These are phyloP conservation scores for Panagrolaimus sp. DNA, from an alignment of 1,140 invertebrate genomes.

Conservation along the genomic window DNA sequence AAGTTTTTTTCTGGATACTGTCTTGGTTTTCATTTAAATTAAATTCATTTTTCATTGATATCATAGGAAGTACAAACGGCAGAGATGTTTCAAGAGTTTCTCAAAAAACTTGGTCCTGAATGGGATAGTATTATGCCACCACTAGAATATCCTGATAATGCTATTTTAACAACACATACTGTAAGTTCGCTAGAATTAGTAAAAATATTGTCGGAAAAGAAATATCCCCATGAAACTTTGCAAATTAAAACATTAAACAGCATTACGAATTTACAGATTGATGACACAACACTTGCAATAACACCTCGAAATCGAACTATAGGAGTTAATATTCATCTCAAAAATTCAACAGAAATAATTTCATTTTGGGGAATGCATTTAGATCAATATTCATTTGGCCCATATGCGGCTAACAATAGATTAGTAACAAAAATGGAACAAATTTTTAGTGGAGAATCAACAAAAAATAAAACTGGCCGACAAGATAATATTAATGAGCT, in stretches of 20 bases:
- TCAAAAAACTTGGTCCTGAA: background rate
- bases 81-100: background rate
- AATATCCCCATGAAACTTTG: too few relatives aligned
- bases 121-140: background rate
- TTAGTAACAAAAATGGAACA: conserved; percentile 32
- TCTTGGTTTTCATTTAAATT: too few relatives aligned
- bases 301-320: background rate
- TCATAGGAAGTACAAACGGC: background rate
- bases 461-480: background rate
- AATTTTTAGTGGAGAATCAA: conserved; percentile 34
- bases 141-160: background rate
- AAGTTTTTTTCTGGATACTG: too few relatives aligned
- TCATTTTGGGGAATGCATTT: conserved; percentile 41
- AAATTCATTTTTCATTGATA: background rate
- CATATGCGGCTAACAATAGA: conserved; percentile 40
- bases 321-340: background rate
- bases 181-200: background rate
- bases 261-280: background rate
- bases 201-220: too few relatives aligned
- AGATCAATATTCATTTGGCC: conserved; percentile 38
- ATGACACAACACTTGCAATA: background rate
- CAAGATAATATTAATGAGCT: background rate
- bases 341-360: background rate
- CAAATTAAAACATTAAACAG: background rate
- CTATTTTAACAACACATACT: background rate